Base-by-base conservation (phyloP, 2,888 invertebrate genomes). In the Drepana falcataria region DNA sequence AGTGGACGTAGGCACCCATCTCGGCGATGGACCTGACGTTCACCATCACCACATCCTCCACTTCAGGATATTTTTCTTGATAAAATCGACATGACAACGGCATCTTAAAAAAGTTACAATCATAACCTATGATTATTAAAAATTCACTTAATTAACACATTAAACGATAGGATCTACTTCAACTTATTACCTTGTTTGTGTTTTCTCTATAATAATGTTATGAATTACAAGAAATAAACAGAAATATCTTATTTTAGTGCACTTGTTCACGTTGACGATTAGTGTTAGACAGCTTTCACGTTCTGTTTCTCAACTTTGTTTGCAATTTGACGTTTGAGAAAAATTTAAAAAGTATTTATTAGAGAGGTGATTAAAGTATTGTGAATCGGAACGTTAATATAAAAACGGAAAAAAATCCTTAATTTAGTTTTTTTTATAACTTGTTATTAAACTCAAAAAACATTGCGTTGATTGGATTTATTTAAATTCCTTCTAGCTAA, bases 41-140 rank as follows among this genome's bases (percentile, higher is more conserved):
- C 35, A 99, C 99, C 98, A 99, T 98, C 51, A 99, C 99, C 52
- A 99, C 99, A 94, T 99, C 99, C 75, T 99, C 99, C 58, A 99
- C 95, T 83, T 99, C 99, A 1, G 99, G 99, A 90, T 98, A 99
- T 78, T 96, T 97, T 87, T 98, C 97, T 81, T 96, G 95, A 84
- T 99, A 99, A 93, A 97, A 99, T 79, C 99, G 94, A 94, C 98
- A 99, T 70, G 96, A 95, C 59, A 98, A 93, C 77, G 97, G 96
- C 96, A 96, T 96, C 92, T 94, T 81, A 54, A 85, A 85, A 41
- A 59, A 66, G 60, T 60, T 60, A 66, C 51, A 54, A 69, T 64
- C 68, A 85, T 89, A 88, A 88, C 88, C 88, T 87, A 76, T 65
- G 70, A 63, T 52, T 65, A 60, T 60, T 53, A 48, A 53, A 59